phyloP scores from a whole-genome alignment of 2,797 vertebrate species.

The Clarias platycephalus region DNA sequence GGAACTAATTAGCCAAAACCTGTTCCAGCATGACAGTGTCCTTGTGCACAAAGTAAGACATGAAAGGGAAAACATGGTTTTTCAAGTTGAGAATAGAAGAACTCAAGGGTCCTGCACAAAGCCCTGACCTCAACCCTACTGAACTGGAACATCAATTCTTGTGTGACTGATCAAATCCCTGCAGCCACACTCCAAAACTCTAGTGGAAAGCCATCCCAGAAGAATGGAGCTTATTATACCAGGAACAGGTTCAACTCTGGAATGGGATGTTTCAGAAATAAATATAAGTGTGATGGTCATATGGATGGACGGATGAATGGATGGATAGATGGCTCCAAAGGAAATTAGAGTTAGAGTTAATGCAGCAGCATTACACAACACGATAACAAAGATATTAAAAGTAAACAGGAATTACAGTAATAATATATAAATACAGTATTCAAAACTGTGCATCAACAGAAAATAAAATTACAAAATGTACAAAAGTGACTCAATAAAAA shows the following conservation, averaged over 20 bases:
- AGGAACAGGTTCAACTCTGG: not conserved
- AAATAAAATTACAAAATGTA: too few species aligned
- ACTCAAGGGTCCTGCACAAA: too few species aligned
- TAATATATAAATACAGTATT: too few species aligned
- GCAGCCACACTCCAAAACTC: not conserved
- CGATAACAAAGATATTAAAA: too few species aligned
- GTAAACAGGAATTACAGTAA: too few species aligned
- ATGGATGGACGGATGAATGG: not conserved
- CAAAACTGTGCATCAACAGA: too few species aligned
- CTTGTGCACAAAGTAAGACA: not conserved
- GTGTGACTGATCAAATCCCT: not conserved
- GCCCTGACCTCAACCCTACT: not conserved
- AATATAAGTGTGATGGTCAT: not conserved
- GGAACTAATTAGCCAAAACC: too few species aligned
- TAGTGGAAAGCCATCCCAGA: not conserved
- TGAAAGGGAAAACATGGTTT: not conserved
- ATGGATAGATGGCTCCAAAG: too few species aligned
- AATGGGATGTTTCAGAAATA: not conserved
- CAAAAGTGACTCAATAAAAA: too few species aligned
- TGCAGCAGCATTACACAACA: too few species aligned
- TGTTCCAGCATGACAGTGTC: not conserved
- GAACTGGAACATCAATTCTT: not conserved
- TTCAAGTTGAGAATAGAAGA: not conserved
- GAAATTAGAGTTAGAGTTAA: too few species aligned
- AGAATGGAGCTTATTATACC: not conserved